Conservation (phyloP, 2,113 vertebrate species). For the Solea senegalensis region DNA sequence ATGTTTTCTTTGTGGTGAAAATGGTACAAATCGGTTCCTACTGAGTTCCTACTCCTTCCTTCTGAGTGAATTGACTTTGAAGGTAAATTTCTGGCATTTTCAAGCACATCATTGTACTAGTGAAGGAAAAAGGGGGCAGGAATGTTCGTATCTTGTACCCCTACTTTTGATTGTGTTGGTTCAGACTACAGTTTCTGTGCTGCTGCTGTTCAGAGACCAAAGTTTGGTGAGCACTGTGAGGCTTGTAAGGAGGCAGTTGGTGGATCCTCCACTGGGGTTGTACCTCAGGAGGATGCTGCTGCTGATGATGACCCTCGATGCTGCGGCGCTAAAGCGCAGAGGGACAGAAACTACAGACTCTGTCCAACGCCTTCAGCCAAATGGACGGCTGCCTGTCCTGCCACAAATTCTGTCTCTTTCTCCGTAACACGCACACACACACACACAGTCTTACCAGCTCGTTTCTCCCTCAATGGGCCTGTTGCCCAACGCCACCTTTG, state of each 20-base stretch:
- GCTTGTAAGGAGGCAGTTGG: slow-evolving; percentile 34
- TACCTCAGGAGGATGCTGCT: slow-evolving; percentile 24
- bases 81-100: no score
- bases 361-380: slow-evolving; percentile 81
- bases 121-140: background rate
- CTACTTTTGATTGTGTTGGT: background rate
- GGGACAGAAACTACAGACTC: slow-evolving; percentile 59
- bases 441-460: slow-evolving; percentile 23
- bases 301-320: slow-evolving; percentile 47
- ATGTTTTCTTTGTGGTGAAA: no score
- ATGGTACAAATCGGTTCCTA: no score
- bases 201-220: slow-evolving; percentile 11
- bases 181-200: slow-evolving; percentile 5
- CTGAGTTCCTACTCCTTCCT: no score
- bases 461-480: slow-evolving; percentile 65
- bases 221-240: slow-evolving; percentile 34
- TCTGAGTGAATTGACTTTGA: no score
- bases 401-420: slow-evolving; percentile 5
- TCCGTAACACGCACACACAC: background rate
- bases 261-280: slow-evolving; percentile 32
- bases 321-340: slow-evolving; percentile 42
- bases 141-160: slow-evolving; percentile 13
- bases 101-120: no score
- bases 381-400: slow-evolving; percentile 76
- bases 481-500: slow-evolving; percentile 83